phyloP scores from a whole-genome alignment of 2,888 invertebrate genomes.

The Drosophila gaucha region DNA sequence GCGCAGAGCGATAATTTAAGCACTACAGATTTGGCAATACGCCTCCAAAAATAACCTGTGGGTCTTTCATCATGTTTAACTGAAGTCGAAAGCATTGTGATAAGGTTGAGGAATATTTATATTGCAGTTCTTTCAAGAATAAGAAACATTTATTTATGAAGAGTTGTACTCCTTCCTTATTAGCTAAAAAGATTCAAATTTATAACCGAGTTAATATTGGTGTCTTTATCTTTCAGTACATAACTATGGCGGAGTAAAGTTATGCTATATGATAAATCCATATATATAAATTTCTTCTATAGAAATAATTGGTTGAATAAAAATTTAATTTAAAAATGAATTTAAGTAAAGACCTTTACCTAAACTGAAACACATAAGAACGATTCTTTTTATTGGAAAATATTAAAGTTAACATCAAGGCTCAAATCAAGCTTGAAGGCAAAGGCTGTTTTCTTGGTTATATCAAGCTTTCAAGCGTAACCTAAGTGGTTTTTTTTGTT shows the following conservation, averaged over 20 bases:
- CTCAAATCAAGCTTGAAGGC: neutral
- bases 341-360: no score
- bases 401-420: neutral
- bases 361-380: no score
- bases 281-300: no score
- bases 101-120: neutral
- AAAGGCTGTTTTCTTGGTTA: neutral
- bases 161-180: no score
- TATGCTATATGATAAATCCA: no score
- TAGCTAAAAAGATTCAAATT: no score
- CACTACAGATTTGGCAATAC: slow-evolving; percentile 32
- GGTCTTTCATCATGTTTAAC: slow-evolving; percentile 1
- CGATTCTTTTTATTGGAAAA: neutral
- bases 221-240: no score
- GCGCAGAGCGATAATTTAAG: slow-evolving; percentile 30
- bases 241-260: no score
- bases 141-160: no score
- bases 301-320: no score
- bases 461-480: neutral
- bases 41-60: neutral
- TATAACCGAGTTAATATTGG: no score
- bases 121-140: neutral
- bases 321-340: no score
- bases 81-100: slow-evolving; percentile 8
- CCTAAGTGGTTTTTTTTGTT: neutral